Evolutionary conservation across 2,113 vertebrate genomes (phyloP).

Genomic region (Brachyistius frenatus): DNA sequence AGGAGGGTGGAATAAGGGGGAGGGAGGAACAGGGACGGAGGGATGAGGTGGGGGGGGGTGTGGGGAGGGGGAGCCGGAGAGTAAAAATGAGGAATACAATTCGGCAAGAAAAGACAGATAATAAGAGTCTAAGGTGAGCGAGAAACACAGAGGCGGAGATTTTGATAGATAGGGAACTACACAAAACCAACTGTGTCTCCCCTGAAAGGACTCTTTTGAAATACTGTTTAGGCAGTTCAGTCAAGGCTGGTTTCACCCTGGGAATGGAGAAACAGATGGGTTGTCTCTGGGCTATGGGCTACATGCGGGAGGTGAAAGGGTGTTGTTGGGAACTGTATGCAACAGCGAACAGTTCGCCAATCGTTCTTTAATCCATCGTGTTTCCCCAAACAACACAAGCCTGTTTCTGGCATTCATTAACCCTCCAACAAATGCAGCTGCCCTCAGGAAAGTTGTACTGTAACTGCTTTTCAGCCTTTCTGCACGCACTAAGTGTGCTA

Average conservation of each 20-base stretch:
- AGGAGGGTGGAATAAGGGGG: constrained; percentile 67
- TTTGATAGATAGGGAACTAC: constrained; percentile 63
- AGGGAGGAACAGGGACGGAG: constrained; percentile 13
- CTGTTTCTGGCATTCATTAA: constrained; percentile 69
- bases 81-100: constrained; percentile 60
- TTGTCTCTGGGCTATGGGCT: constrained; percentile 71
- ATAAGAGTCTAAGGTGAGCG: constrained; percentile 58
- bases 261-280: constrained; percentile 81
- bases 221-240: constrained; percentile 65
- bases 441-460: constrained; percentile 62
- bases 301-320: constrained; percentile 79
- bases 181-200: constrained; percentile 57
- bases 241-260: constrained; percentile 78
- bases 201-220: constrained; percentile 60
- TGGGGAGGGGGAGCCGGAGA: constrained; percentile 28
- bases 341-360: constrained; percentile 59
- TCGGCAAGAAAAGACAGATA: constrained; percentile 62
- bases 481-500: constrained; percentile 42
- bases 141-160: constrained; percentile 54
- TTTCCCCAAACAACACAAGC: constrained; percentile 57
- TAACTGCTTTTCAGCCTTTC: constrained; percentile 49
- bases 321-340: constrained; percentile 75
- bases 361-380: constrained; percentile 65
- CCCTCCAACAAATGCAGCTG: constrained; percentile 58
- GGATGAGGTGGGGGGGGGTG: constrained; percentile 20